Evolutionary conservation across 2,113 vertebrate genomes (phyloP).

Genomic region (Atractosteus spatula): DNA sequence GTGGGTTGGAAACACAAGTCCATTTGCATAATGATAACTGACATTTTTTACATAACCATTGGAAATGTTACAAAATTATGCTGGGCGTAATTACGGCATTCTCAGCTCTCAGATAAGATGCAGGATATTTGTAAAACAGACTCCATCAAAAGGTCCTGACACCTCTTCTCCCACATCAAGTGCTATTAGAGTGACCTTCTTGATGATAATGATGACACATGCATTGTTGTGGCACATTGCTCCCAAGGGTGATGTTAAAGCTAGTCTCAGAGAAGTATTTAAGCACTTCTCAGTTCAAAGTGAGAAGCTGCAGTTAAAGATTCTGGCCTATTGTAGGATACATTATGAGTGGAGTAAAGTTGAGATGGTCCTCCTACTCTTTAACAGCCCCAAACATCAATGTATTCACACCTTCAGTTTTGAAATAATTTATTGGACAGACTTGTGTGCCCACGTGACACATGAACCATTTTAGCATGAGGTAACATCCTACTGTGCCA

Average conservation of each 20-base stretch:
- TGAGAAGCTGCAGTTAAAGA: not conserved
- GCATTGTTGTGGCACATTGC: not conserved
- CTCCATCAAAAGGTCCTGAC: not conserved
- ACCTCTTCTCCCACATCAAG: not conserved
- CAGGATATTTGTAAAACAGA: not conserved
- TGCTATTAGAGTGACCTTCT: constrained; percentile 1
- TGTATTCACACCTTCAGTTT: not conserved
- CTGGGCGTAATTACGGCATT: not conserved
- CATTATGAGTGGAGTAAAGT: not conserved
- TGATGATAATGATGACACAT: not conserved
- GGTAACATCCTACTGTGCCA: too few relatives aligned
- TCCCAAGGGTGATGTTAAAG: constrained; percentile 15
- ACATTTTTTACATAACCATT: not conserved
- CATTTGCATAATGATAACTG: constrained; percentile 7
- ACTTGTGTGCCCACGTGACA: not conserved
- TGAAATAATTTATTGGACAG: not conserved
- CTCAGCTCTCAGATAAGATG: not conserved
- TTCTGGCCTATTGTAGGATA: not conserved
- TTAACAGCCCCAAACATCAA: not conserved
- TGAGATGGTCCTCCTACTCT: not conserved
- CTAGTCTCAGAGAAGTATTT: not conserved
- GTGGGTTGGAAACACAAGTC: not conserved
- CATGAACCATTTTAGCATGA: too few relatives aligned
- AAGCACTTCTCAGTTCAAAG: not conserved
- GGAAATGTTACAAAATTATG: not conserved